These are phyloP conservation scores for Periparus ater DNA, from an alignment of 2,797 vertebrate genomes.

Conservation along the genomic window DNA sequence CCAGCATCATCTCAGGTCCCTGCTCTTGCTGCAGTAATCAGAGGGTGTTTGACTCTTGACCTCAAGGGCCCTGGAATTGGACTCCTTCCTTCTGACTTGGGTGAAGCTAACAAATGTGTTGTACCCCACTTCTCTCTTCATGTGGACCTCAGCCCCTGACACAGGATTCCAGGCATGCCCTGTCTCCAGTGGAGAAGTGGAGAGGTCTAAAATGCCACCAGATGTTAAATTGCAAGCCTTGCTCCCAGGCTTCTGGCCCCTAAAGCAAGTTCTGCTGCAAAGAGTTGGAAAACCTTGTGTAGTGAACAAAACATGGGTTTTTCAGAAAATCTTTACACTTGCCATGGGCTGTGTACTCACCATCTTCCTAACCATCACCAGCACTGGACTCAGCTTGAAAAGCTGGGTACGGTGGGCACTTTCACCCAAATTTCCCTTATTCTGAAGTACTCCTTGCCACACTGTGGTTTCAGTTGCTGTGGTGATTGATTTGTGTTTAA, in stretches of 20 bases:
- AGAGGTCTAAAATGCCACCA: neutral
- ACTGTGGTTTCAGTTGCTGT: conserved; percentile 37
- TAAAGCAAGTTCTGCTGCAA: neutral
- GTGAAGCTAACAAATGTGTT: neutral
- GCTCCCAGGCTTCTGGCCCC: neutral
- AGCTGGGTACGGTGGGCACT: neutral
- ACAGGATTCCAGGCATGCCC: neutral
- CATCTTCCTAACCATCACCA: neutral
- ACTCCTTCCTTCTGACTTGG: neutral
- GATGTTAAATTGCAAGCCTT: neutral
- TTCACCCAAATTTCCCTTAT: conserved; percentile 29
- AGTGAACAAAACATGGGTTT: neutral
- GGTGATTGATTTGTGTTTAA: conserved; percentile 53
- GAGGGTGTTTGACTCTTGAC: neutral
- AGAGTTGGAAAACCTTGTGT: accelerated
- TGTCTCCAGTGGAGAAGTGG: neutral
- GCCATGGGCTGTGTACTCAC: neutral
- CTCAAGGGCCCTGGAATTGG: neutral
- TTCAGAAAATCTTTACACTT: neutral
- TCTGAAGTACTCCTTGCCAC: neutral
- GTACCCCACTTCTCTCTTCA: neutral
- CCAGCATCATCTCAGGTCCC: neutral
- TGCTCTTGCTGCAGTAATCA: neutral
- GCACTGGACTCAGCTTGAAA: neutral
- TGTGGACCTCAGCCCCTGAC: neutral